Conservation (phyloP, 2,797 vertebrate genomes). For the Spatula versicolor region DNA sequence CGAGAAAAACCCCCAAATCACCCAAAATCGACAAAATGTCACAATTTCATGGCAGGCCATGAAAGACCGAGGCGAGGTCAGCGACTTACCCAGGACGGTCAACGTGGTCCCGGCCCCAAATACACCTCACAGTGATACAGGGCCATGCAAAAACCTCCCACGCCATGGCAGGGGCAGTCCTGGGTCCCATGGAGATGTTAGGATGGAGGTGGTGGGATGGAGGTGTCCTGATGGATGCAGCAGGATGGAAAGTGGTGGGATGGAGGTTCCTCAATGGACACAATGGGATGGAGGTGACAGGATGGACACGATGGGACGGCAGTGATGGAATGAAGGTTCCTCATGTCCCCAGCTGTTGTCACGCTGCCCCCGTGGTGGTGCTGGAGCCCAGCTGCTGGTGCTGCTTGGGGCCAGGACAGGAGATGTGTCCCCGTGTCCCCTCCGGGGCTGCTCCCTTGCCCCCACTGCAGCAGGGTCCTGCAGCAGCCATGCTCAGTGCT, state of each 20-base stretch:
- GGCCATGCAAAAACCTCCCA: slow-evolving; percentile 22
- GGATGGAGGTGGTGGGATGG: neutral
- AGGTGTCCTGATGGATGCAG: neutral
- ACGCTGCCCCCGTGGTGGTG: accelerated
- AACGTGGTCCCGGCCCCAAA: neutral
- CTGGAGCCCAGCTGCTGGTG: neutral
- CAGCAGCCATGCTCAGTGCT: neutral
- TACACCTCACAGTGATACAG: slow-evolving; percentile 15
- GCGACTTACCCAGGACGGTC: slow-evolving; percentile 33
- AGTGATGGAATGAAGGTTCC: too few relatives aligned
- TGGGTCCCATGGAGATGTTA: neutral
- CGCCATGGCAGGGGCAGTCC: neutral
- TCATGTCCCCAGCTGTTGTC: too few relatives aligned
- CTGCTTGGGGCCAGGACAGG: neutral
- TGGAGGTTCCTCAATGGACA: neutral
- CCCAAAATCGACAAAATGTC: neutral
- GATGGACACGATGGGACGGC: neutral
- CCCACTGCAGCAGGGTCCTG: too few relatives aligned
- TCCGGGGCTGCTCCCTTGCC: neutral
- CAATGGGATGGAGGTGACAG: neutral
- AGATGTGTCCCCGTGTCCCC: neutral
- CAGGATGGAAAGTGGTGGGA: neutral
- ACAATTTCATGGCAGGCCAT: neutral
- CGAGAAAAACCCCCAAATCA: neutral
- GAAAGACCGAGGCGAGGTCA: slow-evolving; percentile 1